Conservation (phyloP, 2,888 invertebrate species). For the Dasysyrphus albostriatus region DNA sequence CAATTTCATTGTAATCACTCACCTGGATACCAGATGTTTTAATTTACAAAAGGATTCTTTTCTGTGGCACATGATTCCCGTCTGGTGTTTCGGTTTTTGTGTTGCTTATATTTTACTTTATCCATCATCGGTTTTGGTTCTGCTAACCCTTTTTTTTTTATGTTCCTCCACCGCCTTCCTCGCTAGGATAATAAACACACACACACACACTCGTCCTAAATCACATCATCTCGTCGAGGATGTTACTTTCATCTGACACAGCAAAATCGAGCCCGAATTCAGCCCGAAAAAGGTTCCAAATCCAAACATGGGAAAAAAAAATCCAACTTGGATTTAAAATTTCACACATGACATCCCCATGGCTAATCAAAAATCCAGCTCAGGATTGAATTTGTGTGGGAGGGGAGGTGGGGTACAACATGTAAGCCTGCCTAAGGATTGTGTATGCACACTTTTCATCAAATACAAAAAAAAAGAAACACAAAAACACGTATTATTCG, state of each 20-base stretch:
- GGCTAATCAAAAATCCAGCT: constrained; percentile 55
- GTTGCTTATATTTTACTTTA: constrained; percentile 49
- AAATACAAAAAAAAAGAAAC: background rate
- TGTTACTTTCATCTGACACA: constrained; percentile 56
- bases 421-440: background rate
- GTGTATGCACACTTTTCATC: background rate
- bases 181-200: constrained; percentile 25
- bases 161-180: background rate
- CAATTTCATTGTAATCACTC: constrained; percentile 76
- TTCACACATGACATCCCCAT: constrained; percentile 70
- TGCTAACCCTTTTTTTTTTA: constrained; percentile 31
- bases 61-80: constrained; percentile 61
- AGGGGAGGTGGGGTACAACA: background rate
- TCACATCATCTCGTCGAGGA: constrained; percentile 39
- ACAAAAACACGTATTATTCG: constrained; percentile 1
- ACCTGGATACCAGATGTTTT: constrained; percentile 75
- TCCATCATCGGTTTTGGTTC: constrained; percentile 50
- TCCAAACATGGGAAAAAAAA: constrained; percentile 5
- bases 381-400: background rate
- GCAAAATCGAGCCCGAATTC: constrained; percentile 15
- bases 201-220: background rate
- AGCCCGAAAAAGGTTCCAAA: constrained; percentile 9
- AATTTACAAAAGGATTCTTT: constrained; percentile 75
- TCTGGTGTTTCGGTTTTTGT: constrained; percentile 31
- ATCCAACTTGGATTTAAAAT: constrained; percentile 56